Percentiles rank a stretch among this genome's conserved stretches.
Conservation (phyloP, 2,113 vertebrate genomes). For the Xyrauchen texanus region DNA sequence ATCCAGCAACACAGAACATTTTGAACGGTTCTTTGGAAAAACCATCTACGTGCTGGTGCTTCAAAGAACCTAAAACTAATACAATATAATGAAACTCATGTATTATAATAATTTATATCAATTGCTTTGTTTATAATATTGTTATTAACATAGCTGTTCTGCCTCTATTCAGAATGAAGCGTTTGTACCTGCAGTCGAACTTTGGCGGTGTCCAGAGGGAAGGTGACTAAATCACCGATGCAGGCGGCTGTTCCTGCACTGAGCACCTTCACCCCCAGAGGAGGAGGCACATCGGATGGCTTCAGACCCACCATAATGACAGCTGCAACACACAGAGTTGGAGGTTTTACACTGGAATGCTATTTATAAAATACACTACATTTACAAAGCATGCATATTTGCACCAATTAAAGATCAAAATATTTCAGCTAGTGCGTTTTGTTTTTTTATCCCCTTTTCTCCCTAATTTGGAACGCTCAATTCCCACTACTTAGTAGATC, state of each 20-base stretch:
- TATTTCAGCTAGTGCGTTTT: neutral
- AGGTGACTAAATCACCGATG: slow-evolving; percentile 82
- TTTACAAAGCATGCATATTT: neutral
- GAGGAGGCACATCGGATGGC: slow-evolving; percentile 76
- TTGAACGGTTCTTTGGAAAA: neutral
- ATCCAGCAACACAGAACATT: slow-evolving; percentile 18
- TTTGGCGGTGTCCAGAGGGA: slow-evolving; percentile 84
- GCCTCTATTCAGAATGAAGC: neutral
- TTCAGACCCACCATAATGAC: slow-evolving; percentile 77
- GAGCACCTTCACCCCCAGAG: slow-evolving; percentile 80
- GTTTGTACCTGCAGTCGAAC: slow-evolving; percentile 76
- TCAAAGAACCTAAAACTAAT: neutral
- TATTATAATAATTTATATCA: no score
- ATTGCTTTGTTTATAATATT: no score
- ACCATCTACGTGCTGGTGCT: neutral
- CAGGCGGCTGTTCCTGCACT: slow-evolving; percentile 81
- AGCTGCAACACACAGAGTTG: slow-evolving; percentile 29
- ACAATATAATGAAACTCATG: no score
- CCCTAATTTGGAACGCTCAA: no score
- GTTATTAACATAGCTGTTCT: neutral
- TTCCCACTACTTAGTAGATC: no score
- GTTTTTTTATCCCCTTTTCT: no score
- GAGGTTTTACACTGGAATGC: neutral
- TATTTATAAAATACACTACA: neutral
- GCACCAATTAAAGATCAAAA: neutral